Conservation (phyloP, 2,113 vertebrate genomes). For the Lophius piscatorius region DNA sequence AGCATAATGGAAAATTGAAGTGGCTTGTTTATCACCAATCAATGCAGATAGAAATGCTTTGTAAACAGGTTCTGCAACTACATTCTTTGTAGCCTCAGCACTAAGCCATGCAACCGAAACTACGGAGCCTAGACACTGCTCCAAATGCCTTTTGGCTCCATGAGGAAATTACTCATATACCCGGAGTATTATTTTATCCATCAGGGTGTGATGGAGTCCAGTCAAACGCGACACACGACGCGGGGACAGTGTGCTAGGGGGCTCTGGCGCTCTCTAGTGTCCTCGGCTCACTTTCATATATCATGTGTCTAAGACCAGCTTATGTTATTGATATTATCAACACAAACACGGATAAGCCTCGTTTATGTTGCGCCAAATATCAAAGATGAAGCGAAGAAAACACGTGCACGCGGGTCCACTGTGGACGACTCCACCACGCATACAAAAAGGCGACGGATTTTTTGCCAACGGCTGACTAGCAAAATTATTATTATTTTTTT, state of each 20-base stretch:
- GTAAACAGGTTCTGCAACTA: constrained; percentile 69
- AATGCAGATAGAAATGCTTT: constrained; percentile 45
- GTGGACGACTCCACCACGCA: constrained; percentile 20
- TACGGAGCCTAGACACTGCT: neutral
- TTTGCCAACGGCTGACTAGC: constrained; percentile 19
- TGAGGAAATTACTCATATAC: neutral
- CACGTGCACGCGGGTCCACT: constrained; percentile 4
- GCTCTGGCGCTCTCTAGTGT: constrained; percentile 81
- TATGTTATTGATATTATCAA: constrained; percentile 51
- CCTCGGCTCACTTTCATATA: constrained; percentile 70
- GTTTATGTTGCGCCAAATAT: neutral
- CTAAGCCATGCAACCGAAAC: constrained; percentile 50
- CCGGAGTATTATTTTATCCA: neutral
- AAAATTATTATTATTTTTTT: too few relatives aligned
- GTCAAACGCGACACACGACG: constrained; percentile 1
- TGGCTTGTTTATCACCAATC: constrained; percentile 44
- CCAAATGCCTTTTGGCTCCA: neutral
- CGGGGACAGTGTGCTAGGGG: constrained; percentile 55
- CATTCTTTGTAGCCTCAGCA: constrained; percentile 38
- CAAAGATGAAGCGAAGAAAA: neutral
- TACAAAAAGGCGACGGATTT: constrained; percentile 55
- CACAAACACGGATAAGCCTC: constrained; percentile 20
- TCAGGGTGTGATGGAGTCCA: constrained; percentile 19
- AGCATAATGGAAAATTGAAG: neutral
- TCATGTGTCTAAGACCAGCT: constrained; percentile 41